Base-by-base conservation (phyloP, 2,797 vertebrate genomes). In the Chromobotia macracanthus region DNA sequence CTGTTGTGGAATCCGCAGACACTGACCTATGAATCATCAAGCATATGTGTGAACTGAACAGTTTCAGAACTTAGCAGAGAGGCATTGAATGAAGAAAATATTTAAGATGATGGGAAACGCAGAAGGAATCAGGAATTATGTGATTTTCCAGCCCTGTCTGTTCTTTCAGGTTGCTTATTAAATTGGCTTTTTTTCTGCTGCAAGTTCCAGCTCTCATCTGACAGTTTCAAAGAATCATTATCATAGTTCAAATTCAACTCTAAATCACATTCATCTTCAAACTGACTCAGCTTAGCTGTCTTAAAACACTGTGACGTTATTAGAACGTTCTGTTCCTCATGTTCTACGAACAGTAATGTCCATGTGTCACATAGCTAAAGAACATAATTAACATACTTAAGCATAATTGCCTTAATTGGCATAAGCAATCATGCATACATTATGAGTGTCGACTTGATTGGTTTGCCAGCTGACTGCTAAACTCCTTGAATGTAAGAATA, bases 1-100 rank as follows among this genome's bases (percentile, higher is more conserved):
- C 95, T 89, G 83, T 80, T 48, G 79, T 82, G 31, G 67, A 18
- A 71, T 86, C 84, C 80, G 84, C 84, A 15, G 28, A 75, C 76
- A 84, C 84, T 60, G 77, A 75, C 74, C 84, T 86, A 71, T n/a
- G 60, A 70, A 25, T 53, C 12, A 15, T 70, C 8, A 70, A 23
- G 44, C 8, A 44, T 15, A 18, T 5, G 8, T 25, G 44, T 44
- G 9, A 79, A 6, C 28, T 66, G 23, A 48, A 48, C 35, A 38
- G 35, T 25, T 12, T 21, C 12, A 15, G 11, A 58, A 58, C 21
- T 58, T n/a, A 56, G 21, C 19, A 21, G 19, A 56, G 55, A 56
- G 21, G 8, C 16, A 31, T 31, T 31, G 31, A 31, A 31, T 31
- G 3, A 31, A 31, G 31, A 31, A 31, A 5, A 31, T 31, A 31